Conservation (phyloP, 2,113 vertebrate genomes). For the Odocoileus hemionus region DNA sequence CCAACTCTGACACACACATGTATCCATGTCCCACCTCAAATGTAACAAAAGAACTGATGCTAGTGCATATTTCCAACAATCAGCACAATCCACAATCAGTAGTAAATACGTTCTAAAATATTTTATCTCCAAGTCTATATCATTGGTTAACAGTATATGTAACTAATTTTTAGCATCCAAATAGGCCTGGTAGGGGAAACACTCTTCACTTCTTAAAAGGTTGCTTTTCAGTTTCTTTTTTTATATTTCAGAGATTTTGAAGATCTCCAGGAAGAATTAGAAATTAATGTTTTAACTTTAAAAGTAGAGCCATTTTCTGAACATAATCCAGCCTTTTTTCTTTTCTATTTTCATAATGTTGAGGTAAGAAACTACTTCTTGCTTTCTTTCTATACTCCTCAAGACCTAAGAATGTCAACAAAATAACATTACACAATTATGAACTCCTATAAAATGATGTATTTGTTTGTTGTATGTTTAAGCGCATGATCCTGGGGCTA, state of each 20-base stretch:
- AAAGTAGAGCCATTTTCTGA: constrained; percentile 18
- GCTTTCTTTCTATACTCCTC: constrained; percentile 3
- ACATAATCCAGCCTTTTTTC: background rate
- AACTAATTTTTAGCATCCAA: background rate
- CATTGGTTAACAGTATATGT: background rate
- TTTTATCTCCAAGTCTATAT: background rate
- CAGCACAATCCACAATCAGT: background rate
- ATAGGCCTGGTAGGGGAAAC: background rate
- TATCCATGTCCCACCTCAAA: background rate
- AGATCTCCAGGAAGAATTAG: background rate
- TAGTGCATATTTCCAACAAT: background rate
- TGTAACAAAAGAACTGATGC: background rate
- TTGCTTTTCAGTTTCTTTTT: background rate
- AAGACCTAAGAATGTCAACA: background rate
- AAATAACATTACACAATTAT: background rate
- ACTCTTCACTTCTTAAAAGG: background rate
- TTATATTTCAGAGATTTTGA: constrained; percentile 19
- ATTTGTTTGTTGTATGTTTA: background rate
- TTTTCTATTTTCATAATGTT: background rate
- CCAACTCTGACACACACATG: background rate
- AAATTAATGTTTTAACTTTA: constrained; percentile 14
- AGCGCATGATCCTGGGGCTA: background rate
- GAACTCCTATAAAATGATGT: background rate
- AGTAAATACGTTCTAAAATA: background rate
- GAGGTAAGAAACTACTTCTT: background rate